Evolutionary conservation across 2,113 vertebrate species (phyloP).

Genomic region (Tiliqua scincoides): DNA sequence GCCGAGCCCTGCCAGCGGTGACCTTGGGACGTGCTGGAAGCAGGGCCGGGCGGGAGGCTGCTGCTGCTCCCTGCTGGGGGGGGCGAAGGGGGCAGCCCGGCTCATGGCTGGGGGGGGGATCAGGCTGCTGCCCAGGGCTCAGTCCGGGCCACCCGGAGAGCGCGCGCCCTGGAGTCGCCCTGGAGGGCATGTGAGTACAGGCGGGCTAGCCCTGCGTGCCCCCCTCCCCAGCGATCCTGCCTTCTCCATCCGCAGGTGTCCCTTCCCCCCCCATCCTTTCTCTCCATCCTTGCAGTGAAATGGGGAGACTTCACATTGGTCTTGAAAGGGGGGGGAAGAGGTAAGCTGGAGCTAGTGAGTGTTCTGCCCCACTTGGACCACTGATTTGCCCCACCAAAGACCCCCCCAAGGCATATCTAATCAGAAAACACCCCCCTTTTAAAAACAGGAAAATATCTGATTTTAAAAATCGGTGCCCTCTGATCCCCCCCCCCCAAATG

Average conservation of each 20-base stretch:
- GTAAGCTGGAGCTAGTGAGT: not conserved
- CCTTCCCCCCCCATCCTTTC: not conserved
- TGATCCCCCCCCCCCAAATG: not conserved
- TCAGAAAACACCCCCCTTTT: not conserved
- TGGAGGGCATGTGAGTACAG: not conserved
- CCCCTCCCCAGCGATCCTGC: not conserved
- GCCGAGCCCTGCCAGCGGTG: not conserved
- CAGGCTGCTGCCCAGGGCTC: not conserved
- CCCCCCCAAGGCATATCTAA: too few relatives aligned
- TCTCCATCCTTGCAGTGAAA: not conserved
- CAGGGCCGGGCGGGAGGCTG: not conserved
- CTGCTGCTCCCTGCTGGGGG: constrained; percentile 28
- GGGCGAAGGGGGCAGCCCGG: not conserved
- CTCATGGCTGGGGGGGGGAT: not conserved
- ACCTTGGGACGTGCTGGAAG: not conserved
- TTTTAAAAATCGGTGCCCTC: not conserved
- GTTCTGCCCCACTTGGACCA: not conserved
- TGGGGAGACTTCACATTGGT: not conserved
- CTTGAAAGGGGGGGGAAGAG: not conserved
- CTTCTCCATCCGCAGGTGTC: not conserved
- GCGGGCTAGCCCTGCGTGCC: not conserved
- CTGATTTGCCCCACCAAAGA: not conserved
- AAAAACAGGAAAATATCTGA: not conserved
- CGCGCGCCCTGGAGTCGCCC: not conserved
- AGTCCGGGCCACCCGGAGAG: not conserved